These are phyloP conservation scores for Pomatostomus ruficeps DNA, from an alignment of 2,113 vertebrate species.

Conservation along the genomic window DNA sequence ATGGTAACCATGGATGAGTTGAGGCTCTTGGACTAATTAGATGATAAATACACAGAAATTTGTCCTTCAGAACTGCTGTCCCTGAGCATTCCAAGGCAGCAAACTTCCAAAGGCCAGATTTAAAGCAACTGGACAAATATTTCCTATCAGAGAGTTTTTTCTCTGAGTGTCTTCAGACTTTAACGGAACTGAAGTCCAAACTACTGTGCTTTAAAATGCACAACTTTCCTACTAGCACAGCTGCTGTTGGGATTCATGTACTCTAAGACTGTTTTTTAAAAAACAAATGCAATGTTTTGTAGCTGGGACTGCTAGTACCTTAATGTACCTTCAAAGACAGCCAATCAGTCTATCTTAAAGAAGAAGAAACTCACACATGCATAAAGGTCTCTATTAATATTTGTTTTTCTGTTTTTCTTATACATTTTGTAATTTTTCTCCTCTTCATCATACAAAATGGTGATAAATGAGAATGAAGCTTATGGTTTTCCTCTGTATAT, in stretches of 20 bases:
- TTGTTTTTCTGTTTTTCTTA: neutral
- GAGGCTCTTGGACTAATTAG: neutral
- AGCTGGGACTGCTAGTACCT: neutral
- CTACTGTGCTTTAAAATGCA: neutral
- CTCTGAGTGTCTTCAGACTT: neutral
- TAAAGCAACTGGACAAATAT: neutral
- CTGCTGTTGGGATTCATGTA: neutral
- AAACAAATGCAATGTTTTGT: neutral
- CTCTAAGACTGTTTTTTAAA: neutral
- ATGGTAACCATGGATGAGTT: rapidly evolving
- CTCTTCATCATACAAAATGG: neutral
- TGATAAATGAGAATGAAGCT: neutral
- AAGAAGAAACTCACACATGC: neutral
- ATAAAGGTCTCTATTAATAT: neutral
- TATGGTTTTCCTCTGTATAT: neutral
- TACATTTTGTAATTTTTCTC: neutral
- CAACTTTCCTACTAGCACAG: neutral
- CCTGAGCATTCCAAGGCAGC: neutral
- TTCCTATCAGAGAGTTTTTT: neutral
- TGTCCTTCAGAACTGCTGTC: neutral
- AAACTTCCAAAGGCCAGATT: neutral
- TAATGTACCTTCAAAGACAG: conserved; percentile 31
- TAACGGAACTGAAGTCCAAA: neutral
- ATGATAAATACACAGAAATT: neutral
- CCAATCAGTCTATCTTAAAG: neutral